Conservation (phyloP, 2,888 invertebrate genomes). For the Athalia cordata region DNA sequence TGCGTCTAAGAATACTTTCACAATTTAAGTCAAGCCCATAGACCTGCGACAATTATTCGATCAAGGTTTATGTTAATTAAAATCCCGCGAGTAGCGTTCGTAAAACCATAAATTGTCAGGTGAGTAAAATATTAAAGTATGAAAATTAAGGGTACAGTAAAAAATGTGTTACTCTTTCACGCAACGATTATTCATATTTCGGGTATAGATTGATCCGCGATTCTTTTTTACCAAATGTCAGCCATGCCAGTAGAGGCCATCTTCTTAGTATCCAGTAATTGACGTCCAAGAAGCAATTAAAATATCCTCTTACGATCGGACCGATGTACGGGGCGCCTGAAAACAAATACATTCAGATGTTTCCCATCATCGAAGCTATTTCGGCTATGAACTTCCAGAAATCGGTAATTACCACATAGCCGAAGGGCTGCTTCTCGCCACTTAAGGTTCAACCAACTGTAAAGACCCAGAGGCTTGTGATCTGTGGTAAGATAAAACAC, state of each 20-base stretch:
- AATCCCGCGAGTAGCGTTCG: too few species aligned
- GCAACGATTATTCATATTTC: conserved; percentile 27
- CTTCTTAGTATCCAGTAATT: conserved; percentile 49
- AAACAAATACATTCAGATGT: conserved; percentile 28
- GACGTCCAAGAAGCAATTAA: conserved; percentile 49
- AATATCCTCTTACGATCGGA: conserved; percentile 48
- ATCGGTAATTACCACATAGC: conserved; percentile 55
- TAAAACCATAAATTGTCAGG: too few species aligned
- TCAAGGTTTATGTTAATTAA: too few species aligned
- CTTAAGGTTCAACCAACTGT: conserved; percentile 51
- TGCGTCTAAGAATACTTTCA: too few species aligned
- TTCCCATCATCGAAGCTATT: not conserved
- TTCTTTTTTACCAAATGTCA: conserved; percentile 55
- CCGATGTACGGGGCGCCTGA: conserved; percentile 58
- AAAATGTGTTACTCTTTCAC: not conserved
- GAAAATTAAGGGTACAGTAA: too few species aligned
- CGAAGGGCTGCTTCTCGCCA: conserved; percentile 48
- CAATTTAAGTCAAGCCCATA: too few species aligned
- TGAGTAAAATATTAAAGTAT: too few species aligned
- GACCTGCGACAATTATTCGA: too few species aligned
- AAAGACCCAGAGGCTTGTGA: conserved; percentile 52
- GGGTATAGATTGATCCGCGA: conserved; percentile 53
- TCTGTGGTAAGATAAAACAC: conserved; percentile 53
- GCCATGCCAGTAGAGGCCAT: conserved; percentile 55
- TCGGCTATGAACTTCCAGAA: not conserved